These are phyloP conservation scores for Temnothorax rugatulus DNA, from an alignment of 2,888 invertebrate species.

Conservation along the genomic window DNA sequence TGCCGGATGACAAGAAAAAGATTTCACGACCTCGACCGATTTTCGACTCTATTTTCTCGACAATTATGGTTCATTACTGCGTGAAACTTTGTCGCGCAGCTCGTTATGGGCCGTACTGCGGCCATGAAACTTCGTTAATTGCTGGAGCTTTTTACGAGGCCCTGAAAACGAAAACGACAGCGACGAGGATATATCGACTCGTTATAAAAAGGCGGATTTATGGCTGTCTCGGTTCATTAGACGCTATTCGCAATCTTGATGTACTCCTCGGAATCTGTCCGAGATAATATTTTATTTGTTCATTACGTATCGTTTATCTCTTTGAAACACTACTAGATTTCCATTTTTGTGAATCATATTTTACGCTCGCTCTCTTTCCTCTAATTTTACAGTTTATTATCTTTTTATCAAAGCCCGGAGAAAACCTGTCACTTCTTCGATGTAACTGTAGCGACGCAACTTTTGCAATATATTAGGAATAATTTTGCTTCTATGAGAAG, in stretches of 20 bases:
- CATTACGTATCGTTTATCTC: conserved; percentile 23
- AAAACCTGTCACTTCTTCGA: not conserved
- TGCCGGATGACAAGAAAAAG: not conserved
- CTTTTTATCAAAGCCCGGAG: not conserved
- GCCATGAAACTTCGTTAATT: conserved; percentile 54
- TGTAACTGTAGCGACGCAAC: too few relatives aligned
- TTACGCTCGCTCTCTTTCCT: not conserved
- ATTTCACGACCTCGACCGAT: conserved; percentile 31
- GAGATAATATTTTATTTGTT: conserved; percentile 33
- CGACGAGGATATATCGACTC: conserved; percentile 40
- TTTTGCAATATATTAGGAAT: not conserved
- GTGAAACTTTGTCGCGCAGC: conserved; percentile 44
- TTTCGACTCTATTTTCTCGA: conserved; percentile 45
- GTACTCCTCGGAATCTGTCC: not conserved
- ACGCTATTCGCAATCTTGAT: conserved; percentile 46
- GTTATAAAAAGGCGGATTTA: conserved; percentile 45
- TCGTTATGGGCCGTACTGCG: conserved; percentile 47
- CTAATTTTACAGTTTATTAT: conserved; percentile 1
- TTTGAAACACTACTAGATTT: not conserved
- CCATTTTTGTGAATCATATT: not conserved
- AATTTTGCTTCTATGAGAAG: not conserved
- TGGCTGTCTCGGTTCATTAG: conserved; percentile 42
- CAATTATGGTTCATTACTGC: conserved; percentile 47
- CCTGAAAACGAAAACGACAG: conserved; percentile 51
- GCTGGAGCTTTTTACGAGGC: conserved; percentile 46